Evolutionary conservation across 2,113 vertebrate species (phyloP).

Genomic region (Paedocypris sp.): DNA sequence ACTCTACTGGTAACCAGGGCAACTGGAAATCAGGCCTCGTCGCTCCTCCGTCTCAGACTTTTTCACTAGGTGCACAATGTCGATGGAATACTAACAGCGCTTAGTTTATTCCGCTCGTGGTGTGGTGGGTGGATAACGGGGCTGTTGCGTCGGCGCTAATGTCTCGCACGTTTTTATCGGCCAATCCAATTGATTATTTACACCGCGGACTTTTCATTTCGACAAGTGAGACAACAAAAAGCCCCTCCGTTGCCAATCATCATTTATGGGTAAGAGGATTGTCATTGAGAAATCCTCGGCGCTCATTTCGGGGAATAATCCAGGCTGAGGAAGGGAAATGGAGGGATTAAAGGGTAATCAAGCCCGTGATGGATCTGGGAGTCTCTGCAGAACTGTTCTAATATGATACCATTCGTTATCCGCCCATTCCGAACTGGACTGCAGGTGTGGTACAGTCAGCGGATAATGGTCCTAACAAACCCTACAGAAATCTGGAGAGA

Average conservation of each 20-base stretch:
- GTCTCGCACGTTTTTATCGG: neutral
- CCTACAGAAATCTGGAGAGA: neutral
- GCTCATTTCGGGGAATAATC: slow-evolving; percentile 24
- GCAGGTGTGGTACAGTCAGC: slow-evolving; percentile 6
- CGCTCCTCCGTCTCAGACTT: slow-evolving; percentile 4
- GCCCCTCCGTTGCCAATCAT: slow-evolving; percentile 11
- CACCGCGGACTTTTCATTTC: neutral
- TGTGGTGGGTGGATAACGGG: neutral
- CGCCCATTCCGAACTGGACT: neutral
- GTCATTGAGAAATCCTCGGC: slow-evolving; percentile 15
- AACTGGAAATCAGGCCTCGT: slow-evolving; percentile 33
- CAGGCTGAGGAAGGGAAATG: slow-evolving; percentile 6
- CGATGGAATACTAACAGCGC: slow-evolving; percentile 25
- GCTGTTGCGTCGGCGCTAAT: neutral
- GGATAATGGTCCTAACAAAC: slow-evolving; percentile 10
- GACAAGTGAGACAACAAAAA: slow-evolving; percentile 1
- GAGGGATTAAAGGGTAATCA: slow-evolving; percentile 30
- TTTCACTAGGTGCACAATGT: slow-evolving; percentile 14
- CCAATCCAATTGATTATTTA: slow-evolving; percentile 15
- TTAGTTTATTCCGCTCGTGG: neutral
- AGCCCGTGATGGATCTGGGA: slow-evolving; percentile 17
- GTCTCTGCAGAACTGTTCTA: neutral
- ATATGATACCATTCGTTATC: neutral
- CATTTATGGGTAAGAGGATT: slow-evolving; percentile 11
- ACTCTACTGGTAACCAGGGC: slow-evolving; percentile 38